A percentile compares a stretch with the other conserved stretches of the same genome.
These are phyloP conservation scores for Drosophila formosana DNA, from an alignment of 2,888 invertebrate species.

Conservation along the genomic window DNA sequence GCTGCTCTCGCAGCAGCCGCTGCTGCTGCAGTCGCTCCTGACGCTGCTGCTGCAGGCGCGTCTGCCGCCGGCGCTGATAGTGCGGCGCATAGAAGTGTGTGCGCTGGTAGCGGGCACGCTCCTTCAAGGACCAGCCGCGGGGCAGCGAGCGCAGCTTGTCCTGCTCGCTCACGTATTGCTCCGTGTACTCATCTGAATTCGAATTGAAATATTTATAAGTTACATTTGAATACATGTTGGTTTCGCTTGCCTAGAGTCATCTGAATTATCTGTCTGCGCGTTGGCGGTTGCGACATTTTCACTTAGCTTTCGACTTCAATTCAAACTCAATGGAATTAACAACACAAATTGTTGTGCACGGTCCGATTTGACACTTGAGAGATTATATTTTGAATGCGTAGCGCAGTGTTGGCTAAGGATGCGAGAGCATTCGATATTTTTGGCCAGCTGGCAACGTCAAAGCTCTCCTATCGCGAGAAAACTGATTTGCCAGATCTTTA, in stretches of 20 bases:
- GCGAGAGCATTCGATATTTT: no score
- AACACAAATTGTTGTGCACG: no score
- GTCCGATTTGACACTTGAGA: no score
- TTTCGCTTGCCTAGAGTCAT: constrained; percentile 15
- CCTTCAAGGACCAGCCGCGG: not conserved
- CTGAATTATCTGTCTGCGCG: not conserved
- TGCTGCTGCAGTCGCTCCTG: not conserved
- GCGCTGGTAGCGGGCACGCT: not conserved
- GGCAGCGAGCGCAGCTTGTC: not conserved
- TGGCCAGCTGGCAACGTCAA: no score
- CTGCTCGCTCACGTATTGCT: not conserved
- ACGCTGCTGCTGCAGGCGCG: not conserved
- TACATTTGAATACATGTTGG: no score
- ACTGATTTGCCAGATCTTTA: no score
- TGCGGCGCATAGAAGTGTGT: constrained; percentile 16
- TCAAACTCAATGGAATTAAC: no score
- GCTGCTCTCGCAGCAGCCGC: not conserved
- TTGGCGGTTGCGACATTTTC: constrained; percentile 3
- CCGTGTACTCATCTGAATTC: constrained; percentile 5
- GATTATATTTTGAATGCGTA: no score
- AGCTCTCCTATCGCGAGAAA: no score
- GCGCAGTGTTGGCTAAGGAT: no score
- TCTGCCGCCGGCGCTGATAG: constrained; percentile 3
- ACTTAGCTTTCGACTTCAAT: no score
- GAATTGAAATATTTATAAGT: not conserved